Conservation (phyloP, 2,113 vertebrate genomes). For the Erinaceus europaeus region DNA sequence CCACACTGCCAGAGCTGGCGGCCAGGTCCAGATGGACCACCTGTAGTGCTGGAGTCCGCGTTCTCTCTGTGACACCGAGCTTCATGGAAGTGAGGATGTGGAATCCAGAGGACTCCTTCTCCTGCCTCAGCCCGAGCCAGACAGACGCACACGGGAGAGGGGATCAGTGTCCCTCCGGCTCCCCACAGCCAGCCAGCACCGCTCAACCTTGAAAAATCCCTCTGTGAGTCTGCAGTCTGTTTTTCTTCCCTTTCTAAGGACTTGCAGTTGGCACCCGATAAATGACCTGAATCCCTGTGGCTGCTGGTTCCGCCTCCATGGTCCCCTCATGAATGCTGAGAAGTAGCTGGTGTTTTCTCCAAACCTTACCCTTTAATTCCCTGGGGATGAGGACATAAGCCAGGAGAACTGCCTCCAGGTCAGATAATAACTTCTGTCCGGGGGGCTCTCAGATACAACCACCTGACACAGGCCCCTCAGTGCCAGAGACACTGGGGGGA, state of each 20-base stretch:
- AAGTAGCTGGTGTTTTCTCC: constrained; percentile 6
- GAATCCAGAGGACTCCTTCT: neutral
- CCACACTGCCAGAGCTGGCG: neutral
- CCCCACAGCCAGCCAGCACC: neutral
- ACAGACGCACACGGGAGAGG: neutral
- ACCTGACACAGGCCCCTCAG: constrained; percentile 19
- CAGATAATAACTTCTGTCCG: neutral
- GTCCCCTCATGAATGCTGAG: constrained; percentile 33
- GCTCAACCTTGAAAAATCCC: constrained; percentile 44
- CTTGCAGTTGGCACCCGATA: constrained; percentile 11
- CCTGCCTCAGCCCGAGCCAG: neutral
- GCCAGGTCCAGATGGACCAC: neutral
- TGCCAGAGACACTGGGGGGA: neutral
- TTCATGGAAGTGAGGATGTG: constrained; percentile 36
- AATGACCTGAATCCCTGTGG: constrained; percentile 34
- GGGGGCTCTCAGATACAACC: neutral
- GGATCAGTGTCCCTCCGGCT: neutral
- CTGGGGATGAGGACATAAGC: neutral
- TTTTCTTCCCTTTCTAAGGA: constrained; percentile 42
- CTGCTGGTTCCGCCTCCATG: neutral
- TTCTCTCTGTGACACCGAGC: no score
- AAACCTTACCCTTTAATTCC: constrained; percentile 18
- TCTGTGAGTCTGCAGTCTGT: neutral
- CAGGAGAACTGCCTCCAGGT: neutral
- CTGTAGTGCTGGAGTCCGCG: neutral